Conservation (phyloP, 1,140 invertebrate genomes). For the Drosophila funebris region DNA sequence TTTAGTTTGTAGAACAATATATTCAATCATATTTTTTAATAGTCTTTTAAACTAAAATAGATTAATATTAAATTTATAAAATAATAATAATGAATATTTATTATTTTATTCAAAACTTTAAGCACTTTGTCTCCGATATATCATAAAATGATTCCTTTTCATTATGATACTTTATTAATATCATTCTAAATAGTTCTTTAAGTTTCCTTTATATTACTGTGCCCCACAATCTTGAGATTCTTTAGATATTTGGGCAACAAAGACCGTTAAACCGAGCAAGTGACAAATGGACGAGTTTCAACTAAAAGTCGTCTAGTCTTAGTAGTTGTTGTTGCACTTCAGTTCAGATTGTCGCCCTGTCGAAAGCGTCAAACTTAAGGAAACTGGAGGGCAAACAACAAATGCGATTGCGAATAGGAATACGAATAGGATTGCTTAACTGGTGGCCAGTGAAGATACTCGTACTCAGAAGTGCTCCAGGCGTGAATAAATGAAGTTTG, state of each 20-base stretch:
- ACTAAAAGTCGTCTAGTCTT: constrained; percentile 3
- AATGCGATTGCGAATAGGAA: neutral
- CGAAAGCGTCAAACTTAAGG: constrained; percentile 73
- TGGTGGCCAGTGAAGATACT: constrained; percentile 28
- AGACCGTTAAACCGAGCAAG: constrained; percentile 47
- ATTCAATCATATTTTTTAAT: too few species aligned
- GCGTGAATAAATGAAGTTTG: constrained; percentile 82
- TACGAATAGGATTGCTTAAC: too few species aligned
- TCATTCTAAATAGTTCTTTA: neutral
- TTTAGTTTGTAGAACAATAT: too few species aligned
- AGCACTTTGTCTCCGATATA: too few species aligned
- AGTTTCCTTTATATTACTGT: neutral
- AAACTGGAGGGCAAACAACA: constrained; percentile 69
- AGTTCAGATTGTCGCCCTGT: constrained; percentile 53
- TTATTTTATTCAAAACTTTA: too few species aligned
- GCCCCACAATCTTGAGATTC: neutral
- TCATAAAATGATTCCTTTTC: too few species aligned
- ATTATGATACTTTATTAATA: neutral
- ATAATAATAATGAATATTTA: too few species aligned
- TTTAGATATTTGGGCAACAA: constrained; percentile 12
- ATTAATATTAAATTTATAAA: too few species aligned
- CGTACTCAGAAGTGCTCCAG: constrained; percentile 55
- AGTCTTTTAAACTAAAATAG: too few species aligned
- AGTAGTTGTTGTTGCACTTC: constrained; percentile 7
- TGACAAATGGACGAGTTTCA: constrained; percentile 60